phyloP scores from a whole-genome alignment of 2,113 vertebrate genomes.

The Okapia johnstoni region DNA sequence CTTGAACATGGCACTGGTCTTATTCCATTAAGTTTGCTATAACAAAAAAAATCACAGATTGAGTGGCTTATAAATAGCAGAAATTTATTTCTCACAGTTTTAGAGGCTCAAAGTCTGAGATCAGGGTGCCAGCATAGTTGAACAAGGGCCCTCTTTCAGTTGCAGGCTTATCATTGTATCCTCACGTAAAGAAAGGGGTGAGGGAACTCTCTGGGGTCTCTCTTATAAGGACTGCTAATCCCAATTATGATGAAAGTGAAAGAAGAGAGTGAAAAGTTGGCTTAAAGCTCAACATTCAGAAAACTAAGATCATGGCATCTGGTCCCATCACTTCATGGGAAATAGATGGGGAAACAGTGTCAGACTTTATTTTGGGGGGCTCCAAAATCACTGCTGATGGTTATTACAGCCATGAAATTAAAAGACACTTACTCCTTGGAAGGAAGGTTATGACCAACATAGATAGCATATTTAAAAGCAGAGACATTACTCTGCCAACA shows the following conservation, averaged over 20 bases:
- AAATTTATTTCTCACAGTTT: not conserved
- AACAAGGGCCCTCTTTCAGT: not conserved
- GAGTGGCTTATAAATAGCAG: not conserved
- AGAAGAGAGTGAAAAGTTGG: too few relatives aligned
- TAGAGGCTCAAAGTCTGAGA: not conserved
- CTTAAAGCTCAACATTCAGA: too few relatives aligned
- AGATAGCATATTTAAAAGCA: too few relatives aligned
- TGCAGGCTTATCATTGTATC: not conserved
- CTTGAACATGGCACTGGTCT: not conserved
- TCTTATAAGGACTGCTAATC: not conserved
- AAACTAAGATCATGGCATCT: too few relatives aligned
- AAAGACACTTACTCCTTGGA: too few relatives aligned
- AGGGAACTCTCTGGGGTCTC: not conserved
- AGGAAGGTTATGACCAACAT: too few relatives aligned
- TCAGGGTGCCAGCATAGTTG: not conserved
- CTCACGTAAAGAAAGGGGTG: not conserved
- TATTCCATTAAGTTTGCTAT: not conserved
- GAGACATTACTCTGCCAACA: too few relatives aligned
- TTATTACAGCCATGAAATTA: too few relatives aligned
- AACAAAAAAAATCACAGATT: not conserved
- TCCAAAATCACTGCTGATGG: too few relatives aligned
- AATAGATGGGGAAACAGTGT: too few relatives aligned
- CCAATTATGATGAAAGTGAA: not conserved
- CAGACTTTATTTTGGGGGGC: too few relatives aligned
- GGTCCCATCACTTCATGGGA: too few relatives aligned